These are phyloP conservation scores for Cerastoderma edule DNA, from an alignment of 2,888 invertebrate genomes.

Conservation along the genomic window DNA sequence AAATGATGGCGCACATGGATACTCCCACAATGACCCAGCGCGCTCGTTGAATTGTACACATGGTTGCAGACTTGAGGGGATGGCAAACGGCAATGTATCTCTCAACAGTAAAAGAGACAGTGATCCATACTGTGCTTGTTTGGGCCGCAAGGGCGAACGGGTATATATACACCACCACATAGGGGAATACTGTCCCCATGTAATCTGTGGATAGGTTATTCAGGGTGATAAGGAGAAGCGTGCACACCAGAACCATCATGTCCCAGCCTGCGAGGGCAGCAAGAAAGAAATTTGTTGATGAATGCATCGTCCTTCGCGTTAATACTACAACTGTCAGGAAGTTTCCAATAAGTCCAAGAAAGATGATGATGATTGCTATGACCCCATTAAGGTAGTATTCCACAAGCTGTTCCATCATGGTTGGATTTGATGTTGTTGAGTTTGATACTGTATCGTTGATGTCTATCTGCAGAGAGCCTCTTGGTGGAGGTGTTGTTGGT, in stretches of 20 bases:
- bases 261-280: slow-evolving; percentile 82
- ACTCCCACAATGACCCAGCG: slow-evolving; percentile 93
- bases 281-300: slow-evolving; percentile 87
- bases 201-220: slow-evolving; percentile 70
- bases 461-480: background rate
- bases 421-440: slow-evolving; percentile 6
- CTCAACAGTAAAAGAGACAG: slow-evolving; percentile 89
- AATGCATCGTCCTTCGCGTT: slow-evolving; percentile 88
- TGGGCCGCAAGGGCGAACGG: slow-evolving; percentile 94
- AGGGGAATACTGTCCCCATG: slow-evolving; percentile 69
- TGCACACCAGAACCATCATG: slow-evolving; percentile 79
- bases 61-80: slow-evolving; percentile 93
- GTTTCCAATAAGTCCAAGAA: slow-evolving; percentile 89
- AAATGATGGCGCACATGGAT: slow-evolving; percentile 91
- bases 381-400: slow-evolving; percentile 76
- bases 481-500: background rate
- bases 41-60: slow-evolving; percentile 95
- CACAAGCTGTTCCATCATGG: slow-evolving; percentile 8
- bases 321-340: slow-evolving; percentile 86
- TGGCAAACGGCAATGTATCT: slow-evolving; percentile 92
- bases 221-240: slow-evolving; percentile 78
- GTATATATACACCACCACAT: slow-evolving; percentile 80
- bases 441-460: slow-evolving; percentile 6
- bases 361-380: slow-evolving; percentile 77
- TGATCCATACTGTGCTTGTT: slow-evolving; percentile 96